Evolutionary conservation across 2,113 vertebrate genomes (phyloP), one percentile per base, ranked within the genome.

Genomic region (Tachysurus fulvidraco): DNA sequence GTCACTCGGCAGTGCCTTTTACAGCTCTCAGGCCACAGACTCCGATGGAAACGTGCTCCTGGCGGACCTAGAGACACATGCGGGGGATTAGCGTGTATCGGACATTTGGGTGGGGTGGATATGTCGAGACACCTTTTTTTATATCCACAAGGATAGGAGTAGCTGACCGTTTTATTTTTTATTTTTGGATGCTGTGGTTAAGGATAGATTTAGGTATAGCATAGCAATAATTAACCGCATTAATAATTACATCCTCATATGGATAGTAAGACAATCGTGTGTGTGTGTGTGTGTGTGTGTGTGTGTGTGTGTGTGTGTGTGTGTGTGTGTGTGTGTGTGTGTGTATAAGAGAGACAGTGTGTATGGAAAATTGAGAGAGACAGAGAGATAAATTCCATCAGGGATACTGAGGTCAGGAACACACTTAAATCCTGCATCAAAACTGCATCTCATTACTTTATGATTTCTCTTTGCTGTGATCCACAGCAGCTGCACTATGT

Each of bases 11-110:
- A 96, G 92, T 0, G 89, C 93, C 16, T 97, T 96, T 86, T 96
- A 96, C 89, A 94, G 92, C 82, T 90, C 95, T 1, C 95, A 96
- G 0, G 84, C 90, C 41, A 83, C 93, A 30, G 91, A 95, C 91
- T 93, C 96, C 2, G 98, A 99, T 84, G 97, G 97, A 92, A 97
- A 95, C 59, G 95, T 97, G 88, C 95, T 99, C 78, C 97, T 98
- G 91, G 94, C 96, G 76, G 95, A 97, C 85, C 92, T 97, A 91
- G 96, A 97, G 83, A 92, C 92, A 91, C 95, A 91, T 41, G 91
- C 94, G 6, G 93, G 91, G 69, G 95, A 96, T 89, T 94, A 95
- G 87, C n/a, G 17, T 52, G 65, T n/a, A 44, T 60, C 8, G 12
- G 30, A 36, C 36, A 36, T 11, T 60, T 2, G 78, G 55, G 23